phyloP scores from a whole-genome alignment of 2,888 invertebrate species.

The Empis stercorea region DNA sequence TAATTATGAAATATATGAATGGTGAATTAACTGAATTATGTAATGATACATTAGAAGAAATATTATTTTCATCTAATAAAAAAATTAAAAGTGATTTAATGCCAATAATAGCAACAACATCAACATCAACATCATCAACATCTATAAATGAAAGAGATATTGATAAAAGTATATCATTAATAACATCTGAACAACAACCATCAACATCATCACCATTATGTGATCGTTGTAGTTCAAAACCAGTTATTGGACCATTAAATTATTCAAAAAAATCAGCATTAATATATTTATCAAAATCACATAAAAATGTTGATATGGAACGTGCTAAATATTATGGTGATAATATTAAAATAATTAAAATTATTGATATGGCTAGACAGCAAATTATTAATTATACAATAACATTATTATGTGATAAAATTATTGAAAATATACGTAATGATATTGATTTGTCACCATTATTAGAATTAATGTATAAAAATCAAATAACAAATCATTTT shows the following conservation, averaged over 20 bases:
- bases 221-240: conserved; percentile 15
- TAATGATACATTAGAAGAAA: too few relatives aligned
- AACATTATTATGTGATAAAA: conserved; percentile 37
- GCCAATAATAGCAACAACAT: conserved; percentile 6
- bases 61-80: conserved; percentile 30
- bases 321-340: conserved; percentile 20
- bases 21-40: conserved; percentile 40
- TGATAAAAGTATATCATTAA: conserved; percentile 19
- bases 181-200: not conserved
- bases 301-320: conserved; percentile 18
- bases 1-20: conserved; percentile 44
- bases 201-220: not conserved
- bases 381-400: conserved; percentile 45
- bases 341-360: conserved; percentile 15
- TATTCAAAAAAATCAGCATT: conserved; percentile 27
- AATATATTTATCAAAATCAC: conserved; percentile 28
- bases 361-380: conserved; percentile 4
- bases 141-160: conserved; percentile 16
- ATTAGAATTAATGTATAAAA: conserved; percentile 45
- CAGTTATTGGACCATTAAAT: conserved; percentile 15
- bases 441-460: conserved; percentile 40
- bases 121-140: conserved; percentile 4
- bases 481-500: conserved; percentile 48
- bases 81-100: conserved; percentile 13
- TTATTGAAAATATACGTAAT: conserved; percentile 24